phyloP scores from a whole-genome alignment of 2,888 invertebrate genomes.

The Pyrocoelia pectoralis region DNA sequence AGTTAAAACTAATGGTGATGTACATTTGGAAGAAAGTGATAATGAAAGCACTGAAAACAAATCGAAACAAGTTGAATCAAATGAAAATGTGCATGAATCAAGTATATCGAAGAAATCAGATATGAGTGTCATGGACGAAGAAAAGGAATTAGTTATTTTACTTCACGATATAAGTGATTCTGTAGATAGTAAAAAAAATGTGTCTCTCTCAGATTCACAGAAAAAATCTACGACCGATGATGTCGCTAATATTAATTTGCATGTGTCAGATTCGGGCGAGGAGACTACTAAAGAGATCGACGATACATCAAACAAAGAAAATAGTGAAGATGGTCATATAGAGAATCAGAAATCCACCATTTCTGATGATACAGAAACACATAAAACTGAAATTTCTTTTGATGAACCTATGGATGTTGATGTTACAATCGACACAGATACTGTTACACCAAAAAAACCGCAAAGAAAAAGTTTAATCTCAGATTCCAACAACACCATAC shows the following conservation, averaged over 20 bases:
- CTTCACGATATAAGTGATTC: neutral
- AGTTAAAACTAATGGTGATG: neutral
- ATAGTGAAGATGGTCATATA: neutral
- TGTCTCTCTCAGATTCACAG: no score
- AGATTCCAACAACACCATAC: no score
- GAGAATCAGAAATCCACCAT: neutral
- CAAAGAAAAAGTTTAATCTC: no score
- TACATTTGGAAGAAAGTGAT: neutral
- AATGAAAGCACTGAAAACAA: neutral
- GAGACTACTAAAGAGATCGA: neutral
- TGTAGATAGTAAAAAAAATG: no score
- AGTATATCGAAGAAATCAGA: no score
- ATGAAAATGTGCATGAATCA: no score
- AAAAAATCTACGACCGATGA: no score
- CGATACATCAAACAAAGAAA: neutral
- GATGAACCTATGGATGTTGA: slow-evolving; percentile 5
- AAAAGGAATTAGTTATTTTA: slow-evolving; percentile 2
- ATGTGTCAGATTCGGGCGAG: no score
- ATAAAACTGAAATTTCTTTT: neutral
- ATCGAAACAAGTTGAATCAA: neutral
- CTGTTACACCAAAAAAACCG: no score
- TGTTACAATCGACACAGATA: neutral
- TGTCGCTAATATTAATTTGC: no score
- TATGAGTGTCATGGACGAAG: neutral
- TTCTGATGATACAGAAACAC: neutral